phyloP scores from a whole-genome alignment of 1,140 invertebrate genomes.

The Zaprionus nigranus region DNA sequence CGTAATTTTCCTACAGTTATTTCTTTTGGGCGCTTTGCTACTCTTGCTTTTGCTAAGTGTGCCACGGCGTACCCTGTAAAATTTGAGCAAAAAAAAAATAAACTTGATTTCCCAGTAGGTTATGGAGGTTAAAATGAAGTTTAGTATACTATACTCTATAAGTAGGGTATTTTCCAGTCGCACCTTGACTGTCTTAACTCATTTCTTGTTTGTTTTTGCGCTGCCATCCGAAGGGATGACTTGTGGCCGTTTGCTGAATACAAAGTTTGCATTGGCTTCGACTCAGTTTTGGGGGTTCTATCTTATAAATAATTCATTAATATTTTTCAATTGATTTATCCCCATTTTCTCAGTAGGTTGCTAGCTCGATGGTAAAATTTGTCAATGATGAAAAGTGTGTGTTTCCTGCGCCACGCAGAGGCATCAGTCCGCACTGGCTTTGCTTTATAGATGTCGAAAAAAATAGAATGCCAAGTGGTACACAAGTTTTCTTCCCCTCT shows the following conservation, averaged over 20 bases:
- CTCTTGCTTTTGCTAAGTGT: background rate
- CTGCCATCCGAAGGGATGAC: constrained; percentile 6
- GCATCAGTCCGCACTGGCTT: background rate
- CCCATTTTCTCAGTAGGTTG: constrained; percentile 41
- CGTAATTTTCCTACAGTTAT: constrained; percentile 72
- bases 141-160: background rate
- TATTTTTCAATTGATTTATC: constrained; percentile 77
- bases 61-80: background rate
- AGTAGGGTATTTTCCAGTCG: background rate
- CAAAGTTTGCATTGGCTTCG: constrained; percentile 31
- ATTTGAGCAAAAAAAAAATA: background rate
- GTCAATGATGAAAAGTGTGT: constrained; percentile 42
- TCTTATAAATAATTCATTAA: constrained; percentile 78
- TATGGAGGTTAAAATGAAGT: background rate
- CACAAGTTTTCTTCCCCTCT: background rate
- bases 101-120: background rate
- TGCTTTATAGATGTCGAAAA: background rate
- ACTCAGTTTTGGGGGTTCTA: constrained; percentile 17
- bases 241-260: constrained; percentile 40
- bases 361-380: constrained; percentile 36
- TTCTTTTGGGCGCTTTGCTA: constrained; percentile 25
- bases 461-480: background rate
- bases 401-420: background rate
- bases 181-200: background rate
- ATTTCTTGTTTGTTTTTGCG: constrained; percentile 9